A percentile compares a stretch with the other conserved stretches of the same genome.
These are phyloP conservation scores for Stigmatopora argus DNA, from an alignment of 2,113 vertebrate species.

Conservation along the genomic window DNA sequence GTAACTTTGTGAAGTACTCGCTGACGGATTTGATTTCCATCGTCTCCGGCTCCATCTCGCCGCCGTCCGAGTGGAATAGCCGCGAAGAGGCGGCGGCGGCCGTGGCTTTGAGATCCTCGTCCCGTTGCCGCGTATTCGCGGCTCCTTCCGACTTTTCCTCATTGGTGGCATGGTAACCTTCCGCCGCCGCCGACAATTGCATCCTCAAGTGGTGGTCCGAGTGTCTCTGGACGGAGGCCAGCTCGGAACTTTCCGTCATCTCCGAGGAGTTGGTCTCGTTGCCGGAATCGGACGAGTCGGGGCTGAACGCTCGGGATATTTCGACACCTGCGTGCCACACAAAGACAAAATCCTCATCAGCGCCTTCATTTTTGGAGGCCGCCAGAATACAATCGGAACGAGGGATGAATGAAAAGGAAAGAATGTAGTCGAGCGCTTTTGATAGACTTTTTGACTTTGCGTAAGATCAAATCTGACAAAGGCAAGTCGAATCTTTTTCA, in stretches of 20 bases:
- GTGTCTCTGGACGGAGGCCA: constrained; percentile 88
- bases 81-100: constrained; percentile 85
- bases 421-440: neutral
- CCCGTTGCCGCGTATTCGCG: constrained; percentile 66
- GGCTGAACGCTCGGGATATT: constrained; percentile 96
- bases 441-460: neutral
- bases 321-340: constrained; percentile 93
- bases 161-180: constrained; percentile 79
- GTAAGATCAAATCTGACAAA: no score
- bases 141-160: constrained; percentile 83
- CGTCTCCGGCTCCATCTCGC: constrained; percentile 97
- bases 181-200: constrained; percentile 80
- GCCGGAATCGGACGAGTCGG: constrained; percentile 97
- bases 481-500: neutral
- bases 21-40: constrained; percentile 98
- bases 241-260: constrained; percentile 97
- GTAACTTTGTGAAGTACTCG: constrained; percentile 92
- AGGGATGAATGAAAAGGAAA: constrained; percentile 24
- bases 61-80: constrained; percentile 86
- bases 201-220: constrained; percentile 83
- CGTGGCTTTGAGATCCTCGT: constrained; percentile 77
- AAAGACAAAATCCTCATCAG: constrained; percentile 81
- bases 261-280: constrained; percentile 99
- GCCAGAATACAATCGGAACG: constrained; percentile 50
- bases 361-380: constrained; percentile 57